A percentile compares a stretch with the other conserved stretches of the same genome.
phyloP scores from a whole-genome alignment of 1,140 invertebrate genomes.

The Pollicipes pollicipes region DNA sequence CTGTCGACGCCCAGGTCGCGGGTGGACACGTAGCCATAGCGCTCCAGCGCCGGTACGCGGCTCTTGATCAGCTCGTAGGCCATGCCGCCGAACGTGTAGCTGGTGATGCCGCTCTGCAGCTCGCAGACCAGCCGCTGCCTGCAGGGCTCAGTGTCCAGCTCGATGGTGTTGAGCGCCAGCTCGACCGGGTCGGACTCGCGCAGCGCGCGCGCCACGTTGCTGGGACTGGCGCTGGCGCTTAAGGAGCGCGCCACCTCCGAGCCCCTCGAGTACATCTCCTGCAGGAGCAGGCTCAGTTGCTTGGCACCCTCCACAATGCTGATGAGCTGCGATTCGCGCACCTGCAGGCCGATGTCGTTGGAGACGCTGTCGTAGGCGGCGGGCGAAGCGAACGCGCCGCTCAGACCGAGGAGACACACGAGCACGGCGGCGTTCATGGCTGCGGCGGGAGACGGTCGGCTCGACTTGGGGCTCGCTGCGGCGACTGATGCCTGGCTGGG shows the following conservation, averaged over 20 bases:
- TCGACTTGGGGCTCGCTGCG: no score
- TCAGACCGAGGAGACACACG: background rate
- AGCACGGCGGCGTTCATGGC: background rate
- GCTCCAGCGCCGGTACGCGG: background rate
- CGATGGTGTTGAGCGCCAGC: constrained; percentile 5
- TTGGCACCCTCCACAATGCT: background rate
- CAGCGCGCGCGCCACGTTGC: background rate
- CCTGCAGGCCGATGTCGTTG: background rate
- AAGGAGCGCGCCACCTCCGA: background rate
- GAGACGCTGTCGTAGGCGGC: background rate
- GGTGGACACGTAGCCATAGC: background rate
- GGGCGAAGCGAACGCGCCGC: background rate
- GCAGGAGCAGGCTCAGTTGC: background rate
- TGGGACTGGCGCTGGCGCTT: no score
- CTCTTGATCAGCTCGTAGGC: background rate
- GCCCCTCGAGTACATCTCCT: background rate
- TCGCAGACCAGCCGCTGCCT: background rate
- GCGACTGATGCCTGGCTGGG: no score
- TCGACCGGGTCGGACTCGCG: background rate
- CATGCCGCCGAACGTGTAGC: background rate
- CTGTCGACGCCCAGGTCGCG: background rate
- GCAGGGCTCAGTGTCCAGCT: background rate
- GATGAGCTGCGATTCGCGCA: no score
- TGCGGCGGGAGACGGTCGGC: no score
- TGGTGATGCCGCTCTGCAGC: background rate